These are phyloP conservation scores for Neocrepidodera transversa DNA, from an alignment of 2,888 invertebrate species.

Conservation along the genomic window DNA sequence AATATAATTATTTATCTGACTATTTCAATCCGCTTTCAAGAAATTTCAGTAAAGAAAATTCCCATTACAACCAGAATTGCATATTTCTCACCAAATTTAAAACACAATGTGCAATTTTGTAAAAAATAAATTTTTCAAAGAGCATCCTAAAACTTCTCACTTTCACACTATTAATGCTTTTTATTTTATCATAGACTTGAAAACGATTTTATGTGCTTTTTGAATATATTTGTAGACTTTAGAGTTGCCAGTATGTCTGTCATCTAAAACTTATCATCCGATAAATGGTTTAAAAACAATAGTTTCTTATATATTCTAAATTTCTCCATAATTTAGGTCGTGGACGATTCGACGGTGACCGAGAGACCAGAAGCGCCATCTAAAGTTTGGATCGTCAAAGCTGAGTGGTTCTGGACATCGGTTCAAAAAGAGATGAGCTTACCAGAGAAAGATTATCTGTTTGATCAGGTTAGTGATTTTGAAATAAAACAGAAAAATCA, in stretches of 20 bases:
- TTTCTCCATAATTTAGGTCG: constrained; percentile 69
- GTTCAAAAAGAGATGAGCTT: constrained; percentile 95
- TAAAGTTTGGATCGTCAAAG: constrained; percentile 81
- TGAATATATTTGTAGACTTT: constrained; percentile 23
- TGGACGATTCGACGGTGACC: constrained; percentile 80
- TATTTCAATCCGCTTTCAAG: too few relatives aligned
- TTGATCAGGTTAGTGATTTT: constrained; percentile 75
- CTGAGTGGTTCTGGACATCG: constrained; percentile 98
- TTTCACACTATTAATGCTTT: too few relatives aligned
- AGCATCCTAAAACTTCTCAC: constrained; percentile 24
- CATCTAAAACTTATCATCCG: constrained; percentile 15
- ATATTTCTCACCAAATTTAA: neutral
- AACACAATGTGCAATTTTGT: constrained; percentile 3
- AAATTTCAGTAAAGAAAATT: constrained; percentile 36
- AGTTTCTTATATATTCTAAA: constrained; percentile 40
- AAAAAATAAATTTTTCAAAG: constrained; percentile 23
- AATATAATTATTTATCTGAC: too few relatives aligned
- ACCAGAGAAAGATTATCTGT: constrained; percentile 87
- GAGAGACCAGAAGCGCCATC: constrained; percentile 69
- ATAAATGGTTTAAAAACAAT: constrained; percentile 25
- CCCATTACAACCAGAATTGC: constrained; percentile 20
- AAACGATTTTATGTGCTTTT: constrained; percentile 28
- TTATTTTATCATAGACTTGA: too few relatives aligned
- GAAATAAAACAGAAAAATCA: too few relatives aligned
- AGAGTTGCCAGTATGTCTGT: constrained; percentile 30